phyloP scores from a whole-genome alignment of 2,888 invertebrate genomes.

The Charanyca ferruginea region DNA sequence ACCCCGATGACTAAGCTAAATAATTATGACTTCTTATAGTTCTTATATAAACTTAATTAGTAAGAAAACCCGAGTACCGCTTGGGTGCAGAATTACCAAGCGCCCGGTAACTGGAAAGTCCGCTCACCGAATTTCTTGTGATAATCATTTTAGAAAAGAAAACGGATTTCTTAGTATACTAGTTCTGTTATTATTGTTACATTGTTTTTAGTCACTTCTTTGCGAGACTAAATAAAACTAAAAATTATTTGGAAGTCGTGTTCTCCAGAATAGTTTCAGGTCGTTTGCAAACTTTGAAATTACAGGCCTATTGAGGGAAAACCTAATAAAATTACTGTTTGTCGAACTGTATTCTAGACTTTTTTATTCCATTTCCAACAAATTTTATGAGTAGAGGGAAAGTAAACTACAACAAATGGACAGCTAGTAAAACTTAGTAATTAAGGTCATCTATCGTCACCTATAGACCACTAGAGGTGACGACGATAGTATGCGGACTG shows the following conservation, averaged over 20 bases:
- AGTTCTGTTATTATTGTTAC: too few relatives aligned
- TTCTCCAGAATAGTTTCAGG: too few relatives aligned
- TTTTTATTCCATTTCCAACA: neutral
- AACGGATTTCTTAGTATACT: too few relatives aligned
- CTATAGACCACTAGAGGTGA: too few relatives aligned
- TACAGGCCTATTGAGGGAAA: neutral
- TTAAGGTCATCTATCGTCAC: neutral
- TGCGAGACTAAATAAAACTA: too few relatives aligned
- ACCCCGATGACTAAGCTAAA: constrained; percentile 1
- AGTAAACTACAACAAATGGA: too few relatives aligned
- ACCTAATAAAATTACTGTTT: too few relatives aligned
- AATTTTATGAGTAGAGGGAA: neutral
- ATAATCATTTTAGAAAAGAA: neutral
- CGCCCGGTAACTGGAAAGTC: constrained; percentile 15
- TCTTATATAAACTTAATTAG: constrained; percentile 10
- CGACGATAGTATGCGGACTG: neutral
- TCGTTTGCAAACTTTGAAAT: too few relatives aligned
- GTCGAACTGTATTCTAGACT: neutral
- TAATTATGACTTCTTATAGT: too few relatives aligned
- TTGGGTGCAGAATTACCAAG: neutral
- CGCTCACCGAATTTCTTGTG: neutral
- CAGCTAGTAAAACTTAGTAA: neutral
- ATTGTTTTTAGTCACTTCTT: too few relatives aligned
- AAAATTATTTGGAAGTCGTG: too few relatives aligned
- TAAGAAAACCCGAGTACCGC: constrained; percentile 10